Conservation (phyloP, 2,888 invertebrate genomes). For the Apeira syringaria region DNA sequence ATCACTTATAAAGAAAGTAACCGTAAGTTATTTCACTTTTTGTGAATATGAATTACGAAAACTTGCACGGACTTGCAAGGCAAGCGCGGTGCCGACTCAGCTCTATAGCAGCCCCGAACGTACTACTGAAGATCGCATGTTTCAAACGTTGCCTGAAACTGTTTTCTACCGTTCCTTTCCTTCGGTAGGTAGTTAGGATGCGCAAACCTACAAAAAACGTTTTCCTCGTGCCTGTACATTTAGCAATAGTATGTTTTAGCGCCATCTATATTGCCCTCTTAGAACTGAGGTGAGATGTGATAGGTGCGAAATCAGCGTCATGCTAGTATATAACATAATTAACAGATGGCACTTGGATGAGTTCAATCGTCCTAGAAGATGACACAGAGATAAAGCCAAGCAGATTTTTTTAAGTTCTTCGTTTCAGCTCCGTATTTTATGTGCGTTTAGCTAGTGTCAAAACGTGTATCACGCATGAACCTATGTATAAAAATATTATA, state of each 20-base stretch:
- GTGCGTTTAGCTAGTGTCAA: too few relatives aligned
- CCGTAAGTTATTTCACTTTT: neutral
- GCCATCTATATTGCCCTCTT: constrained; percentile 44
- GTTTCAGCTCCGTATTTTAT: too few relatives aligned
- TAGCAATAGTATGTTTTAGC: constrained; percentile 22
- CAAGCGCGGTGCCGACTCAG: constrained; percentile 35
- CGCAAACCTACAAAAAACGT: constrained; percentile 69
- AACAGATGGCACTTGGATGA: constrained; percentile 10
- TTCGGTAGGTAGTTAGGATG: constrained; percentile 54
- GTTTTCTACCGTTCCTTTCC: constrained; percentile 61
- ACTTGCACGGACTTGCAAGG: constrained; percentile 52
- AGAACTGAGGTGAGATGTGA: too few relatives aligned
- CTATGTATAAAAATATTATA: too few relatives aligned
- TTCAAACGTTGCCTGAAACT: constrained; percentile 50
- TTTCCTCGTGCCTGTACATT: constrained; percentile 50
- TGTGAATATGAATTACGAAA: constrained; percentile 47
- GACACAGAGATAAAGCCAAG: too few relatives aligned
- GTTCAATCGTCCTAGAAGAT: too few relatives aligned
- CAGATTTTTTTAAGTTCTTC: too few relatives aligned
- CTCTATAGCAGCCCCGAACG: constrained; percentile 55
- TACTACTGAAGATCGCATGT: constrained; percentile 62
- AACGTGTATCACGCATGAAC: too few relatives aligned
- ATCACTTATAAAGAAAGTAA: neutral
- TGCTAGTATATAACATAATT: too few relatives aligned
- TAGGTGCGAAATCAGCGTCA: too few relatives aligned